A percentile compares a stretch with the other conserved stretches of the same genome.
These are phyloP conservation scores for Hyla sarda DNA, from an alignment of 2,113 vertebrate genomes.

Conservation along the genomic window DNA sequence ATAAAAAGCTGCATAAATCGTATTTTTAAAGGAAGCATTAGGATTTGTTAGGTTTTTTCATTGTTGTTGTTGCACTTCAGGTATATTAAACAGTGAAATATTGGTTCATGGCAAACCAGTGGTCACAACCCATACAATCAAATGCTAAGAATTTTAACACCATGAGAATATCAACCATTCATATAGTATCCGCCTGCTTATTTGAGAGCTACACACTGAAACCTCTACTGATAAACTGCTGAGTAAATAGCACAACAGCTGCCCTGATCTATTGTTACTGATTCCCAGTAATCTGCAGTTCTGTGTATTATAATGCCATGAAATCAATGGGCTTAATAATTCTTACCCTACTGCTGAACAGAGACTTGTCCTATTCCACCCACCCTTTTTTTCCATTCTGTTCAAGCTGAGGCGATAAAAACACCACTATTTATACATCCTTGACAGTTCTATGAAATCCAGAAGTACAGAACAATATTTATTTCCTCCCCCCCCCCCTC, in stretches of 20 bases:
- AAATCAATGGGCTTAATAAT: constrained; percentile 52
- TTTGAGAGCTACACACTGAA: not conserved
- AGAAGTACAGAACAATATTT: constrained; percentile 28
- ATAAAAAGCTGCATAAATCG: too few species aligned
- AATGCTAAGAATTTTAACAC: not conserved
- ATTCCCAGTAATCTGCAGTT: constrained; percentile 32
- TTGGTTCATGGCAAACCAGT: not conserved
- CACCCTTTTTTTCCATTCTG: constrained; percentile 47
- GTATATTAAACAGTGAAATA: not conserved
- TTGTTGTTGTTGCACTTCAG: not conserved
- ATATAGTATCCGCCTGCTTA: constrained; percentile 2
- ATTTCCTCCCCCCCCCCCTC: constrained; percentile 17
- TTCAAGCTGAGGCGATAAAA: constrained; percentile 35
- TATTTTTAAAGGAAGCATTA: not conserved
- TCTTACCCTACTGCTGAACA: constrained; percentile 31
- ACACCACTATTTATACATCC: constrained; percentile 47
- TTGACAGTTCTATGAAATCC: constrained; percentile 40
- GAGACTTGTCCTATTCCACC: constrained; percentile 38
- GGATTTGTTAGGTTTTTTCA: not conserved
- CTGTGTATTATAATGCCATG: constrained; percentile 44
- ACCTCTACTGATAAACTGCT: constrained; percentile 40
- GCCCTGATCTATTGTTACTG: constrained; percentile 54
- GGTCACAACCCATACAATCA: not conserved
- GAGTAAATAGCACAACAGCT: constrained; percentile 46
- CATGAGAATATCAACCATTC: constrained; percentile 4